A percentile compares a stretch with the other conserved stretches of the same genome.
Evolutionary conservation across 2,888 invertebrate genomes (phyloP).

Genomic region (Rotaria sp.): DNA sequence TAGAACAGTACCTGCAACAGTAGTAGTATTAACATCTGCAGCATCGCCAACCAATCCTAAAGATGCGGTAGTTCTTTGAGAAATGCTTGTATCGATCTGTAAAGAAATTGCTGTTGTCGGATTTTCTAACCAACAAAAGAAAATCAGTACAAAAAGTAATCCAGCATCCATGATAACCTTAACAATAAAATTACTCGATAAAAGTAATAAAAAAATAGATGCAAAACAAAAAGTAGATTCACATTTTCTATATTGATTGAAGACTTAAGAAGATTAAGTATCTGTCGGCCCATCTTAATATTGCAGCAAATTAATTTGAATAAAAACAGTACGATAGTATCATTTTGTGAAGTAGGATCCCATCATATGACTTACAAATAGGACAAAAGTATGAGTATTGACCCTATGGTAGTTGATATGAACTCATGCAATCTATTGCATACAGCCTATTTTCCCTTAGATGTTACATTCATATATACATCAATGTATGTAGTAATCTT

Average conservation of each 20-base stretch:
- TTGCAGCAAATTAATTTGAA: not conserved
- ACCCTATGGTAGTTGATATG: no score
- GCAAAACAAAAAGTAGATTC: not conserved
- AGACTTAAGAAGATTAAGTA: not conserved
- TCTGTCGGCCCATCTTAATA: not conserved
- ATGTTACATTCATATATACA: no score
- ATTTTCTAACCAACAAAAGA: not conserved
- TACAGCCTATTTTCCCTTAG: no score
- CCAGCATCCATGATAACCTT: not conserved
- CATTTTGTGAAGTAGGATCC: no score
- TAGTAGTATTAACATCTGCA: not conserved
- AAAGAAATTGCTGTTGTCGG: not conserved
- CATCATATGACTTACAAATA: no score
- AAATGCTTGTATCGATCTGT: not conserved
- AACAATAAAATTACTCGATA: not conserved
- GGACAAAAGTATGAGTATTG: no score
- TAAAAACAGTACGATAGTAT: not conserved
- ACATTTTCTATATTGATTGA: not conserved
- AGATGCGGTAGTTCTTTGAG: not conserved
- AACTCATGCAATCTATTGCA: no score
- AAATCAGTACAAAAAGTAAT: not conserved
- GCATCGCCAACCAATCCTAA: not conserved
- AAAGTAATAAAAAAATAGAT: not conserved
- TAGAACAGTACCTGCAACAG: conserved; percentile 10
- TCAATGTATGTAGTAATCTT: no score